Evolutionary conservation across 1,140 invertebrate genomes (phyloP).

Genomic region (Drosophila funebris): DNA sequence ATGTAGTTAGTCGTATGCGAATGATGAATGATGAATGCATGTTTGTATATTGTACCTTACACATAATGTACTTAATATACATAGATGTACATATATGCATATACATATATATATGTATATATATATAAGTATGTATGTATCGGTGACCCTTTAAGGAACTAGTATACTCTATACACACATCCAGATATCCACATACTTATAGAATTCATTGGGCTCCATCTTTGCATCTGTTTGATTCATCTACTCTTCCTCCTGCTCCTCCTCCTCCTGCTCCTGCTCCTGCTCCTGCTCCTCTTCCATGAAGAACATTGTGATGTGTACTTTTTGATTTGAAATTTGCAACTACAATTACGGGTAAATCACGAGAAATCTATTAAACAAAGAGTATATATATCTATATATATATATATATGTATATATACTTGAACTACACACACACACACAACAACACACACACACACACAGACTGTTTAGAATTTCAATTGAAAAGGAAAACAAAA

Average conservation of each 20-base stretch:
- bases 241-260: too few relatives aligned
- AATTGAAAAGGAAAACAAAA: constrained; percentile 8
- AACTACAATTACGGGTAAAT: constrained; percentile 75
- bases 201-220: neutral
- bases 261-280: too few relatives aligned
- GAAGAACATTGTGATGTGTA: constrained; percentile 44
- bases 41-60: constrained; percentile 49
- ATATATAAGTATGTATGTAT: neutral
- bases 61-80: constrained; percentile 13
- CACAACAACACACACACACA: constrained; percentile 15
- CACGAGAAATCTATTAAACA: constrained; percentile 30
- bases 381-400: neutral
- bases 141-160: constrained; percentile 16
- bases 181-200: too few relatives aligned
- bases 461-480: constrained; percentile 42
- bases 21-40: constrained; percentile 33
- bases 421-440: constrained; percentile 14
- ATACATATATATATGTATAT: neutral
- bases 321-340: constrained; percentile 50
- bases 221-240: constrained; percentile 2
- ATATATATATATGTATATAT: neutral
- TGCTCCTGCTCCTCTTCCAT: constrained; percentile 33
- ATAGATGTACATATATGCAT: neutral
- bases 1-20: constrained; percentile 37
- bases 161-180: constrained; percentile 12